phyloP scores from a whole-genome alignment of 2,797 vertebrate genomes.

The Chrysocyon brachyurus region DNA sequence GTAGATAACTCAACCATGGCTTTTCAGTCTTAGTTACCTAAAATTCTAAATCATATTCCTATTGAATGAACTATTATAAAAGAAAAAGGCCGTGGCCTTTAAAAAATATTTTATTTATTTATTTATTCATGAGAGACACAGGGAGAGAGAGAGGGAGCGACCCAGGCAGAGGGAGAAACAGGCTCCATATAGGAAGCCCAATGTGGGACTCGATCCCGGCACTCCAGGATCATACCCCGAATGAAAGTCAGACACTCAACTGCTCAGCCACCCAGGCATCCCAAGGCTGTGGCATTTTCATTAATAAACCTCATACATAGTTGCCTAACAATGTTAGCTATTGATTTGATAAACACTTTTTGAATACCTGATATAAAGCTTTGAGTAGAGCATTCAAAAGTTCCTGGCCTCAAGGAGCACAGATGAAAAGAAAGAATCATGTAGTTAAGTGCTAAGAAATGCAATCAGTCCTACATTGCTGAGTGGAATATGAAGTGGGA shows the following conservation, averaged over 20 bases:
- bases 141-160: too few relatives aligned
- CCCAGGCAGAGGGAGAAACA: too few relatives aligned
- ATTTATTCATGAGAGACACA: too few relatives aligned
- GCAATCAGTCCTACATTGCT: neutral
- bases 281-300: neutral
- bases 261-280: too few relatives aligned
- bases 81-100: neutral
- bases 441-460: neutral
- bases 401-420: neutral
- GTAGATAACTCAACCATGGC: neutral
- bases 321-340: neutral
- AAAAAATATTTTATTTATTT: too few relatives aligned
- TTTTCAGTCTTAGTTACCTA: slow-evolving; percentile 18
- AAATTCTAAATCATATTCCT: neutral
- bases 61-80: neutral
- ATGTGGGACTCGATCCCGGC: too few relatives aligned
- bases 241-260: too few relatives aligned
- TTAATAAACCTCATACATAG: slow-evolving; percentile 37
- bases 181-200: too few relatives aligned
- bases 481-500: neutral
- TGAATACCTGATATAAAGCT: neutral
- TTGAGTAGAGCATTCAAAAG: neutral
- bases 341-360: slow-evolving; percentile 6
- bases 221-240: too few relatives aligned
- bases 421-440: neutral